Evolutionary conservation across 1,140 invertebrate genomes (phyloP).

Genomic region (Acromyrmex charruanus): DNA sequence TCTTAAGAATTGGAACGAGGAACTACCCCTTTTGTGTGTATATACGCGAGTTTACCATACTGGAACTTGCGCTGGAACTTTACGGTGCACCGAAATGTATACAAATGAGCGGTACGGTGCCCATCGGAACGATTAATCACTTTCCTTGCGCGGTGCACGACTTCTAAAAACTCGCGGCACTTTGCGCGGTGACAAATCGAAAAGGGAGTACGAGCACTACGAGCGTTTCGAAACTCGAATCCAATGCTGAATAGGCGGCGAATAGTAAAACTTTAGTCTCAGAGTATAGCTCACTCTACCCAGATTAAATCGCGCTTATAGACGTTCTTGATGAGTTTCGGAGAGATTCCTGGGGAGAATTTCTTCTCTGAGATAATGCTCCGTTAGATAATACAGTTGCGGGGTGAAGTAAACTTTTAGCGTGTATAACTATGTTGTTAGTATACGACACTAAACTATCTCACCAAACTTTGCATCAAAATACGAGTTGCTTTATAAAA

Average conservation of each 20-base stretch:
- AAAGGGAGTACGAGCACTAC: conserved; percentile 3
- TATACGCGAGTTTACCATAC: background rate
- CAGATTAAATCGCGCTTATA: conserved; percentile 61
- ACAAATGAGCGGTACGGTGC: conserved; percentile 38
- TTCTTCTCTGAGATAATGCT: conserved; percentile 54
- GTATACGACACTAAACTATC: conserved; percentile 48
- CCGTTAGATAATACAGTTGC: conserved; percentile 49
- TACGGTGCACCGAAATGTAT: conserved; percentile 30
- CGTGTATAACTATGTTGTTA: conserved; percentile 48
- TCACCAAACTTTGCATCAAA: conserved; percentile 41
- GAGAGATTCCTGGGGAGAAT: conserved; percentile 35
- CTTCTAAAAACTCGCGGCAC: conserved; percentile 48
- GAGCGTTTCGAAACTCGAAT: background rate
- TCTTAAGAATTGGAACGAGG: conserved; percentile 13
- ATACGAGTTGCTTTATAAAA: conserved; percentile 38
- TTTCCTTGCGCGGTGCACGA: conserved; percentile 46
- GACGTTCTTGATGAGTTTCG: conserved; percentile 51
- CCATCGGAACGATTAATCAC: conserved; percentile 62
- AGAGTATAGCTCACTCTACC: conserved; percentile 25
- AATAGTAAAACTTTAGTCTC: conserved; percentile 51
- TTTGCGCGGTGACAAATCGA: conserved; percentile 50
- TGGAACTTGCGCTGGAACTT: conserved; percentile 27
- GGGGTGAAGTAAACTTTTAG: conserved; percentile 46
- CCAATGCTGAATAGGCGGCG: conserved; percentile 45
- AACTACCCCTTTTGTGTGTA: conserved; percentile 1